Base-by-base conservation (phyloP, 2,888 invertebrate genomes). In the Cryptocephalus moraei region DNA sequence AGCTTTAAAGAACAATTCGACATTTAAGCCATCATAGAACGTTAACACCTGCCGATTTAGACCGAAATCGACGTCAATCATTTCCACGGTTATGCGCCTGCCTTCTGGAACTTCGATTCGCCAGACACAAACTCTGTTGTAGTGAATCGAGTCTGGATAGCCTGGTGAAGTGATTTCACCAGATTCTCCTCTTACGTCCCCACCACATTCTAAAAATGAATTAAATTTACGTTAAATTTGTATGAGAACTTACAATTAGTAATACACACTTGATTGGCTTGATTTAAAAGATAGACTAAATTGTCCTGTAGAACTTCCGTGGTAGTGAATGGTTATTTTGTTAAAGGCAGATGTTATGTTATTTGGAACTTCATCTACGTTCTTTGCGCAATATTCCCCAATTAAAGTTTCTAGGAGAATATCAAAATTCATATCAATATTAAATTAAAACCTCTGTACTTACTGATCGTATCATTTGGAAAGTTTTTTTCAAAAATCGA, bases 121-220 rank as follows among this genome's bases (percentile, higher is more conserved):
- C 89, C 89, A 89, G 8, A 69, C 66, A 59, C 90, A 91, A 38
- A 75, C 73, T 45, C 69, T 69, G 33, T 69, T 65, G 4, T 55
- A 56, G 0, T 66, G 65, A 43, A 74, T 72, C 49, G 57, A 52
- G 8, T 61, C 56, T 0, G 88, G 91, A 72, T 89, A 93, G 9
- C 81, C 81, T 0, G 84, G 83, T 9, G 86, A 81, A 41, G 75
- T 74, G 39, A 91, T 76, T 47, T 73, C 75, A 0, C 93, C 94
- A 39, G 75, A 74, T 11, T 81, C 68, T 1, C 77, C 75, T 8
- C 70, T 75, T 1, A 89, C 59, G 0, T 58, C 63, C 31, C 82
- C 82, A 8, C 87, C 89, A 65, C 94, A 94, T 8, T 60, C 79
- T 80, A 48, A 8, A 43, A 33, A 22, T 22, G 22, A 22, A 22